Conservation (phyloP, 1,140 invertebrate genomes). For the Chelonus insularis region DNA sequence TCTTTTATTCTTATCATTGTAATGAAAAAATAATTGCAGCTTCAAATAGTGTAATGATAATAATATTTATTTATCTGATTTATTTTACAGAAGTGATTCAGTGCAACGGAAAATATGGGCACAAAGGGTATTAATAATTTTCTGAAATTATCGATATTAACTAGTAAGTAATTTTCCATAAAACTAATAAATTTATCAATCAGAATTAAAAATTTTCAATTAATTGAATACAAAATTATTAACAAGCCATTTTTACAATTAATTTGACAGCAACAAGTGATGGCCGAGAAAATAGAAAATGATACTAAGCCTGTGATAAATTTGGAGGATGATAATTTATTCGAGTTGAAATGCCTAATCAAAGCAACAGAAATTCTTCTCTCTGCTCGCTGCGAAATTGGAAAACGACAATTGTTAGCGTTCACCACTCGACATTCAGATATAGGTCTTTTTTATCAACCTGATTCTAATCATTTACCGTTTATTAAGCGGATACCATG, state of each 20-base stretch:
- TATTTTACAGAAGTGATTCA: too few species aligned
- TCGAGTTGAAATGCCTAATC: conserved; percentile 54
- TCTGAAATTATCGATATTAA: too few species aligned
- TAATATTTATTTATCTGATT: too few species aligned
- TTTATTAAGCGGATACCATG: conserved; percentile 72
- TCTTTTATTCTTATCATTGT: too few species aligned
- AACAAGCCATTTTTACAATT: background rate
- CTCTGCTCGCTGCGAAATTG: conserved; percentile 48
- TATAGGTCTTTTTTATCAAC: conserved; percentile 53
- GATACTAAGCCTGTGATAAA: conserved; percentile 29
- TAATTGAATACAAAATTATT: too few species aligned
- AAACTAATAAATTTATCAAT: too few species aligned
- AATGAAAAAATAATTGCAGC: too few species aligned
- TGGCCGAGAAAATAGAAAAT: conserved; percentile 24
- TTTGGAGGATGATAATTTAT: conserved; percentile 44
- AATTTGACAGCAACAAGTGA: conserved; percentile 2
- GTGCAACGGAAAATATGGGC: too few species aligned
- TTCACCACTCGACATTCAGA: conserved; percentile 48
- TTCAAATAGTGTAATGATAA: too few species aligned
- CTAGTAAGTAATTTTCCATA: too few species aligned
- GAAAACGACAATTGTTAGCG: conserved; percentile 49
- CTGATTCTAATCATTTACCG: conserved; percentile 44
- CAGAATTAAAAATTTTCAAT: too few species aligned
- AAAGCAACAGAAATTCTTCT: conserved; percentile 50
- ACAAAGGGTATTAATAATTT: too few species aligned